Conservation (phyloP, 2,888 invertebrate genomes). For the Zelleria hepariella region DNA sequence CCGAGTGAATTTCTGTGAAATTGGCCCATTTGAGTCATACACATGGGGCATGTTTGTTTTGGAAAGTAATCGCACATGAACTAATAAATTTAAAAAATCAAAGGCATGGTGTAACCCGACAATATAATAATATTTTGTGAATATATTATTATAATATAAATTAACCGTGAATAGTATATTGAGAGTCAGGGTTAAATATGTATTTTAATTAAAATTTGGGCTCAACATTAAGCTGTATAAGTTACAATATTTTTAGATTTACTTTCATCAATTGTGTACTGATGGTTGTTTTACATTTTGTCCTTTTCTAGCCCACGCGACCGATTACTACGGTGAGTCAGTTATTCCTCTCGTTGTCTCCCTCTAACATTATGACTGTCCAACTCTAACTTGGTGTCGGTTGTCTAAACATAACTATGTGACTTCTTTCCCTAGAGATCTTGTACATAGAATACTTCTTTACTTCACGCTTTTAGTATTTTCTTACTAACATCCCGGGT, state of each 20-base stretch:
- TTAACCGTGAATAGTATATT: neutral
- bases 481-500: constrained; percentile 54
- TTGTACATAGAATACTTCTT: constrained; percentile 57
- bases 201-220: constrained; percentile 3
- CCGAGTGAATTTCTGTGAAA: no score
- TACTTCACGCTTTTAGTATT: constrained; percentile 65
- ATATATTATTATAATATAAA: neutral
- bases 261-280: constrained; percentile 24
- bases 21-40: neutral
- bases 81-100: neutral
- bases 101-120: neutral
- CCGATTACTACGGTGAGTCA: constrained; percentile 99
- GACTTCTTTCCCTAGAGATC: constrained; percentile 34
- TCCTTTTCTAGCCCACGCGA: constrained; percentile 87
- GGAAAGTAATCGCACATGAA: neutral
- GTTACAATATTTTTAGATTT: neutral
- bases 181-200: neutral
- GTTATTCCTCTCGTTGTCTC: constrained; percentile 75
- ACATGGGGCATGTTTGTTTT: neutral
- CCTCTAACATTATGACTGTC: constrained; percentile 29
- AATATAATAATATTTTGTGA: neutral
- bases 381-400: constrained; percentile 51
- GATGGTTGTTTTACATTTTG: constrained; percentile 59
- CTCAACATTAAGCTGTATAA: neutral
- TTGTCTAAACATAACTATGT: constrained; percentile 33